Base-by-base conservation (phyloP, 2,888 invertebrate species). In the Nomada lathburiana region DNA sequence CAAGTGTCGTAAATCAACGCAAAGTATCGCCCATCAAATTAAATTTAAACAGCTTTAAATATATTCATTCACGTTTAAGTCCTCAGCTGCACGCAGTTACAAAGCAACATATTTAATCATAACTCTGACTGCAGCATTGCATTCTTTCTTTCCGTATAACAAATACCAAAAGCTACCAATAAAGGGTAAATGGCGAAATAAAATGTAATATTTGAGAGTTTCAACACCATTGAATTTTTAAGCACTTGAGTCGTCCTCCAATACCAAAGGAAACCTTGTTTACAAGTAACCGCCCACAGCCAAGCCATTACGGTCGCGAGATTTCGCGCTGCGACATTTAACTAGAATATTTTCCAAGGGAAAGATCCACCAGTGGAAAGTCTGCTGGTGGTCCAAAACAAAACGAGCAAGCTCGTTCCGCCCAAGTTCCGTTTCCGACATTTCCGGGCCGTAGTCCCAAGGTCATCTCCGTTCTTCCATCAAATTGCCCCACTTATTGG, bases 381-480 rank as follows among this genome's bases (percentile, higher is more conserved):
- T 47, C 20, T 20, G n/a, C 47, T 16, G 50, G 29, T 52, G 64
- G 18, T 64, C 26, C 29, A 16, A 52, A 62, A 20, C 20, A 57
- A 64, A 59, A 47, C 44, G 59, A 53, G 47, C 18, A 52, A 72
- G 50, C 13, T 16, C 23, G 52, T 50, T 55, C 5, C 26, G 42
- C 57, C 53, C 42, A 53, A 18, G 70, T 83, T 83, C 83, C 83
- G 84, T 82, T 86, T 79, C 80, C 77, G 75, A 64, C 69, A 36
- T 75, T 82, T 76, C 78, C 79, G 63, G 60, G 36, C 60, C 62
- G 68, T 67, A 36, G 29, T 42, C 42, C 81, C 83, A 88, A 88
- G 88, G 88, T 84, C 83, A 83, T 82, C 83, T 86, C 86, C 84
- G 86, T 84, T 76, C 76, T 75, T 84, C 75, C 81, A 83, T 69